Evolutionary conservation across 1,140 invertebrate genomes (phyloP).

Genomic region (Pseudomyrmex cubaensis): DNA sequence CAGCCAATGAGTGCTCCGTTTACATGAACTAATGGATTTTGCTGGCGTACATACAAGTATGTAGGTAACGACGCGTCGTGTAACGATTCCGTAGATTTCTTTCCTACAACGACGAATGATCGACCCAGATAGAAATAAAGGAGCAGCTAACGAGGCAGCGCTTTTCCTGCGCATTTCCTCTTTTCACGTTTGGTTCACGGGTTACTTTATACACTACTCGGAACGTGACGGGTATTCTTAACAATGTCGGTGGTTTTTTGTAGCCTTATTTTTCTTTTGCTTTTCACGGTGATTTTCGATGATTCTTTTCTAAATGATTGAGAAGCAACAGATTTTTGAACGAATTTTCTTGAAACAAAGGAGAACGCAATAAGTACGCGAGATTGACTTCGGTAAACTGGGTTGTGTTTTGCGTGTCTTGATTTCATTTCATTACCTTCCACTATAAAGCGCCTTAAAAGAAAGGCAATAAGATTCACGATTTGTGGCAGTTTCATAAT

Average conservation of each 20-base stretch:
- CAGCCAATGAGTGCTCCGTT: constrained; percentile 41
- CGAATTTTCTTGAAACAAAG: constrained; percentile 45
- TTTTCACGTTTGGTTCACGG: constrained; percentile 28
- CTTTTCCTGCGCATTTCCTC: constrained; percentile 66
- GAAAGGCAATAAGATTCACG: constrained; percentile 33
- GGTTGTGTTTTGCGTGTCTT: constrained; percentile 56
- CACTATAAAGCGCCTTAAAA: constrained; percentile 11
- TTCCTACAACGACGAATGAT: constrained; percentile 66
- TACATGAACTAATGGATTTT: constrained; percentile 61
- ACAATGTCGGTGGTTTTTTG: constrained; percentile 32
- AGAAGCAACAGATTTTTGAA: constrained; percentile 54
- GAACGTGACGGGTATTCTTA: constrained; percentile 70
- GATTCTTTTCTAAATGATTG: constrained; percentile 12
- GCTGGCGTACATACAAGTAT: constrained; percentile 30
- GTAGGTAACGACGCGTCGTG: constrained; percentile 63
- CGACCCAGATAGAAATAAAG: constrained; percentile 73
- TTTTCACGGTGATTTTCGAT: constrained; percentile 47
- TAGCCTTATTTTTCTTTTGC: constrained; percentile 5
- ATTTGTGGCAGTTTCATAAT: constrained; percentile 54
- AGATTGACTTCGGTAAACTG: constrained; percentile 43
- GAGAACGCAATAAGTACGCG: constrained; percentile 11
- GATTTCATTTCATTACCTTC: constrained; percentile 64
- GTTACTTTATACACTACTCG: constrained; percentile 65
- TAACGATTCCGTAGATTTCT: constrained; percentile 59
- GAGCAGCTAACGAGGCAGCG: constrained; percentile 64